Base-by-base conservation (phyloP, 2,888 invertebrate species). In the Hirtodrosophila trivittata region DNA sequence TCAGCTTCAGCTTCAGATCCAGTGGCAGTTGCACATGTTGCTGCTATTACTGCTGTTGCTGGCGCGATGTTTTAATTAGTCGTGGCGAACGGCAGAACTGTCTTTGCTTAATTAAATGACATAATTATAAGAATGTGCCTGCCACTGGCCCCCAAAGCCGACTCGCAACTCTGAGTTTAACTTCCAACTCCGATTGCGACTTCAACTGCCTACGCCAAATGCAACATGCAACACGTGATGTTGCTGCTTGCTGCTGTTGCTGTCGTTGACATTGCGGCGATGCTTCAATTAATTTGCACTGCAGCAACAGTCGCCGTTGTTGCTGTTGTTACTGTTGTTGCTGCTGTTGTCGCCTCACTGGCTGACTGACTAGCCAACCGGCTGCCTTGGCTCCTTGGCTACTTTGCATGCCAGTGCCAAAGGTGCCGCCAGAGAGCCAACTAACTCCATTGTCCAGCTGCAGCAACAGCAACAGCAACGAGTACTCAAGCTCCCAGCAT, bases 1-100 rank as follows among this genome's bases (percentile, higher is more conserved):
- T 85, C 77, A 77, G 70, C 67, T n/a, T n/a, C n/a, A n/a, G n/a
- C n/a, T n/a, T n/a, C n/a, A n/a, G n/a, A n/a, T n/a, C n/a, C n/a
- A n/a, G n/a, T n/a, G n/a, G n/a, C n/a, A n/a, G 85, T 86, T 65
- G 84, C 49, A 55, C 46, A 66, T 63, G 72, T 51, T 80, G 49
- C 43, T 52, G 52, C 42, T 33, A 5, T 28, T 41, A 33, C 30
- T 32, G 55, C 42, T 56, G 56, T 26, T 65, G 69, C 78, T 68
- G 66, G 89, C 85, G 88, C 88, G 87, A 89, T 88, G 87, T 89
- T 89, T 88, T 89, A 89, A 88, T 89, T 88, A 88, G 87, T 88
- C 80, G 75, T 85, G 66, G 81, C 84, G 18, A 88, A 77, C 62
- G 66, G 65, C 68, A 69, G 5, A 66, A 83, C 87, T 89, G 89